Evolutionary conservation across 2,797 vertebrate genomes (phyloP), one percentile per base, ranked within the genome.

Genomic region (Ctenopoma multispine): DNA sequence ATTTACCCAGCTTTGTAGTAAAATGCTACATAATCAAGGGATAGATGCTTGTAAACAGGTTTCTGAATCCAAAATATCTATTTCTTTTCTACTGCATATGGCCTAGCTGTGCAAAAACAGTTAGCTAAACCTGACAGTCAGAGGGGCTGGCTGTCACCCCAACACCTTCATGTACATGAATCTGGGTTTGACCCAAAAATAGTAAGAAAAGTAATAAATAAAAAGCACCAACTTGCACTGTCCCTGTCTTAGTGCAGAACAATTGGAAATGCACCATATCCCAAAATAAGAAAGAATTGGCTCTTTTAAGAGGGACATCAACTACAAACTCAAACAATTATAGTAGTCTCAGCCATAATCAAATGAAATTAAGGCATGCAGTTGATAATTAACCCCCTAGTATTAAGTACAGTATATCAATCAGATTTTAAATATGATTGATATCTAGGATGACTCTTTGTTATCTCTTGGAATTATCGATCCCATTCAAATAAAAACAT

Each of bases 191-290:
- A 81, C 73, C 63, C 49, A 72, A 76, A 70, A 79, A 81, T 61
- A 80, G 69, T 74, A 68, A 75, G 77, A 83, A 79, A 82, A 88
- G 79, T 86, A 85, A 87, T 79, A n/a, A 78, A 81, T 87, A 81
- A 88, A 87, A 87, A 17, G 40, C 27, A n/a, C 79, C 73, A 75
- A 75, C 66, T 81, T 23, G 29, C 76, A 60, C 46, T 49, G 59
- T 64, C 67, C 69, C 54, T 78, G 77, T 85, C 57, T 82, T 74
- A 81, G 69, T 62, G 77, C 44, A 47, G 64, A 83, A 75, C 89
- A 89, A 80, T 83, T 90, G 83, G 72, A 80, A 86, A 82, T 17
- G 50, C 79, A 81, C 49, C 77, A 53, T 46, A 77, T 67, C 58
- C 82, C 74, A 77, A 80, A 88, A 90, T 85, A 85, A 86, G 31